phyloP scores from a whole-genome alignment of 2,888 invertebrate species.

The Pyrgus malvae region DNA sequence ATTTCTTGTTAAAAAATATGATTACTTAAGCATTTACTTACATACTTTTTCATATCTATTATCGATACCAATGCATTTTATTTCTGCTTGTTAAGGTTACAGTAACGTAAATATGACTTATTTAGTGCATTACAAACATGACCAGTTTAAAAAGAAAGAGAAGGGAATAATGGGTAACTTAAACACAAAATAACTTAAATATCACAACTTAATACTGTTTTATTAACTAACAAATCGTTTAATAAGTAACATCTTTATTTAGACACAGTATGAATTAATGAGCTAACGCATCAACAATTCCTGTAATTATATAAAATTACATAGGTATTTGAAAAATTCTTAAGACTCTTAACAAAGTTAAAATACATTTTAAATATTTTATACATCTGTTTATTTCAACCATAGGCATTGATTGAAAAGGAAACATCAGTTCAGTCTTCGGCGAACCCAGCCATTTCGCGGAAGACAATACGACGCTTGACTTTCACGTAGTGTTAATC shows the following conservation, averaged over 20 bases:
- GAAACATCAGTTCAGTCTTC: constrained; percentile 37
- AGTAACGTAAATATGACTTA: too few species aligned
- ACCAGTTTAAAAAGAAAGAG: too few species aligned
- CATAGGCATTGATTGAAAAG: neutral
- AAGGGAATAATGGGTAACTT: too few species aligned
- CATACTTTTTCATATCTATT: too few species aligned
- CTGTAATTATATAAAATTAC: neutral
- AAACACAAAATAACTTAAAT: constrained; percentile 19
- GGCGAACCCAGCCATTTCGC: constrained; percentile 59
- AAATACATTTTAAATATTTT: neutral
- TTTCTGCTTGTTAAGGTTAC: too few species aligned
- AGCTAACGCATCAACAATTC: too few species aligned
- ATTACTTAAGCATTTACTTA: too few species aligned
- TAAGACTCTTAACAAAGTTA: too few species aligned
- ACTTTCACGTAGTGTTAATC: constrained; percentile 3
- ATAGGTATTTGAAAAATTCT: neutral
- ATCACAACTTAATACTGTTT: constrained; percentile 30
- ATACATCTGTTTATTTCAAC: neutral
- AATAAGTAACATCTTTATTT: constrained; percentile 37
- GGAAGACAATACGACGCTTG: constrained; percentile 38
- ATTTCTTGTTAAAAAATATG: too few species aligned
- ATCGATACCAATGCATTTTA: too few species aligned
- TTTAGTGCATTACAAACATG: too few species aligned
- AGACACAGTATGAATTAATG: too few species aligned
- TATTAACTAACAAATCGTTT: constrained; percentile 31